Base-by-base conservation (phyloP, 2,113 vertebrate genomes). In the Grallaria varia region DNA sequence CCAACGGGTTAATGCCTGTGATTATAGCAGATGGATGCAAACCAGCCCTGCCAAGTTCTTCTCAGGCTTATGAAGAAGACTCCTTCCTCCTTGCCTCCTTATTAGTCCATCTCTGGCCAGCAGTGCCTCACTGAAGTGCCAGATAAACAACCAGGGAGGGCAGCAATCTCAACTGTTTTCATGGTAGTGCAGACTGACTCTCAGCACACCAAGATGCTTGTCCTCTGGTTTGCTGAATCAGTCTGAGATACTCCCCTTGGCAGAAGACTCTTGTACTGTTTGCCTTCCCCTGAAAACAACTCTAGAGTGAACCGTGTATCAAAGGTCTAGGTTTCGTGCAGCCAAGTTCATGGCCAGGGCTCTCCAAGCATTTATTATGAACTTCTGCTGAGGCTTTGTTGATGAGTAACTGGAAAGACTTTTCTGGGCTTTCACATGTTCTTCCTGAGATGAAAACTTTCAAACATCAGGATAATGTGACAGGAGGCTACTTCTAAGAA, bases 31-130 rank as follows among this genome's bases (percentile, higher is more conserved):
- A 97, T 91, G 94, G 91, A 62, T 76, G 64, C 59, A 95, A 84
- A 84, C 3, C 2, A 67, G 35, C 73, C 58, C 60, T 95, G 94
- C 94, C 95, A 97, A 97, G 73, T 94, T 91, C 84, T 92, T 24
- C 52, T 75, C 1, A 0, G 83, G 68, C 86, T 90, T 66, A 78
- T 37, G 91, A 93, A 39, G 86, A 67, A 89, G 94, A 69, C 92
- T 97, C 83, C 30, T 87, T 96, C 96, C 83, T 87, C 80, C 58
- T 78, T 87, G 77, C 90, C 90, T 96, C 95, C 92, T 97, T 96
- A 96, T 96, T 96, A 96, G 95, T 95, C 93, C 96, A 96, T 96
- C 90, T 96, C 95, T 95, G 95, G 94, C 83, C 93, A 89, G 88
- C 77, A 27, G 21, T 78, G 92, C 83, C 85, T 97, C 72, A 8